These are phyloP conservation scores for Brachyrhaphis roseni DNA, from an alignment of 2,797 vertebrate species.

Conservation along the genomic window DNA sequence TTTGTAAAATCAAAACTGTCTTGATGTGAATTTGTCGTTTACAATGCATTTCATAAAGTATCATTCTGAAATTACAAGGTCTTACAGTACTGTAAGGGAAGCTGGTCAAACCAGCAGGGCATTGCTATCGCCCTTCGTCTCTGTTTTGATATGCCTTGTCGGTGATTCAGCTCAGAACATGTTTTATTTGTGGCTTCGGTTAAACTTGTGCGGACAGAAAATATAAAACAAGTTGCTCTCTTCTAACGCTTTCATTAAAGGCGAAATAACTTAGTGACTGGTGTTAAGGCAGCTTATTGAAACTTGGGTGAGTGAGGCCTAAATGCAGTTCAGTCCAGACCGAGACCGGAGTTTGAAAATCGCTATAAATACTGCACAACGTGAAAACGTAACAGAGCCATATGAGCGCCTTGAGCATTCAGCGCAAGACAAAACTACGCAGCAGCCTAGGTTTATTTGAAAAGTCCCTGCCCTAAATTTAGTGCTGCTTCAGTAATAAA, in stretches of 20 bases:
- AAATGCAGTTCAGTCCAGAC: neutral
- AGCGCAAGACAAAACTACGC: constrained; percentile 44
- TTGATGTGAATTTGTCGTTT: neutral
- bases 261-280: neutral
- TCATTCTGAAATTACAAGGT: neutral
- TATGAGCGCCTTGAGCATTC: constrained; percentile 48
- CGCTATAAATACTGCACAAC: neutral
- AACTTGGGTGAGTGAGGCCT: neutral
- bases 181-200: neutral
- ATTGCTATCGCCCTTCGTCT: neutral
- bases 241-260: neutral
- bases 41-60: neutral
- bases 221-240: neutral
- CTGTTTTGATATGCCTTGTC: neutral
- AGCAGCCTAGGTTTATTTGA: constrained; percentile 51
- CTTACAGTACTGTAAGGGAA: neutral
- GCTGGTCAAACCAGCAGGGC: neutral
- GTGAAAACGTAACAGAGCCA: constrained; percentile 5
- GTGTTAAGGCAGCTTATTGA: neutral
- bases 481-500: constrained; percentile 69
- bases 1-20: neutral
- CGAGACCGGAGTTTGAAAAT: neutral
- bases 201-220: neutral
- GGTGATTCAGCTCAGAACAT: neutral
- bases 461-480: constrained; percentile 60